Base-by-base conservation (phyloP, 2,888 invertebrate species). In the Stenodera caucasica region DNA sequence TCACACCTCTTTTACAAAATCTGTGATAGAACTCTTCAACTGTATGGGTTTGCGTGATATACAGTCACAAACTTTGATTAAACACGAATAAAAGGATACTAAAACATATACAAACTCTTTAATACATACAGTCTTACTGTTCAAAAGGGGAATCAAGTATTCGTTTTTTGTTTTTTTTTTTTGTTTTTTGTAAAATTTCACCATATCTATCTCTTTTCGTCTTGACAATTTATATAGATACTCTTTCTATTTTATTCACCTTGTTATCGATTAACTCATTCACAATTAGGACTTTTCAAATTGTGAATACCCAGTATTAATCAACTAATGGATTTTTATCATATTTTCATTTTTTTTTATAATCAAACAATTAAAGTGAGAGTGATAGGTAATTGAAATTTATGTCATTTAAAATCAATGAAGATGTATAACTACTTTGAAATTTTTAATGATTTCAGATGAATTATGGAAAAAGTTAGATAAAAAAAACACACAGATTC, bases 41-140 rank as follows among this genome's bases (percentile, higher is more conserved):
- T 63, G 57, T 54, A 55, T 55, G 33, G 32, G 62, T 32, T 60
- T 68, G 69, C 68, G 72, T 70, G 71, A 70, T 64, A 57, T 60
- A 66, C 65, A 69, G 69, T 70, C 66, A 63, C 67, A 66, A 69
- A 69, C 67, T 71, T 71, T 72, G 72, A 72, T 72, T 70, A 72
- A 71, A 70, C 70, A 65, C 64, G 66, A 68, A 70, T 71, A 68
- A 70, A 72, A 70, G 69, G 69, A 59, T 64, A 49, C 57, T 58
- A 60, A 60, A 57, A 55, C 63, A 63, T 56, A 64, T 58, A 58
- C 61, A 56, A 52, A 49, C 61, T 58, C 64, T 61, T 64, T 57
- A 61, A 18, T 9, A 35, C 53, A 45, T 45, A 45, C 45, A 45
- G 23, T 45, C 21, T 45, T 45, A 45, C 21, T 45, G 45, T 58